phyloP scores from a whole-genome alignment of 1,140 invertebrate species.

The Cotesia glomerata region DNA sequence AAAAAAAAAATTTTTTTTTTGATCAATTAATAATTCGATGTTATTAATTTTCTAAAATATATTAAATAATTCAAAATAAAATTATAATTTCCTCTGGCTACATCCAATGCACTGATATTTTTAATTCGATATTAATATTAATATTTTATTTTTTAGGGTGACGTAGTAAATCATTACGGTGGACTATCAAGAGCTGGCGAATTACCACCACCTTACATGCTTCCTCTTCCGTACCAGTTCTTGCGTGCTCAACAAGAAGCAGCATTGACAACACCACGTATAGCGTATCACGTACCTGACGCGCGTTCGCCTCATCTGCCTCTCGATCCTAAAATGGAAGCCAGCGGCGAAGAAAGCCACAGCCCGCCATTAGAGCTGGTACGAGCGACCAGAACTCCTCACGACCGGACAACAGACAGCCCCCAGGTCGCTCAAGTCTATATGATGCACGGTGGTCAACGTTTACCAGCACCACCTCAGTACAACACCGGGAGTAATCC shows the following conservation, averaged over 20 bases:
- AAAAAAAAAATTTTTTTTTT: too few species aligned
- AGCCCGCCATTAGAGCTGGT: conserved; percentile 77
- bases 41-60: too few species aligned
- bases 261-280: conserved; percentile 63
- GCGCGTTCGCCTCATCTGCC: conserved; percentile 56
- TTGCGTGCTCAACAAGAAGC: conserved; percentile 70
- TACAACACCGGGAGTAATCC: conserved; percentile 48
- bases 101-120: too few species aligned
- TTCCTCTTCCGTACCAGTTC: conserved; percentile 76
- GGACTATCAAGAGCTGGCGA: conserved; percentile 49
- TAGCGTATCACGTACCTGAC: conserved; percentile 58
- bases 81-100: too few species aligned
- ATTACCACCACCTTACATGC: conserved; percentile 66
- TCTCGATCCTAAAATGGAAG: conserved; percentile 63
- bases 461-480: conserved; percentile 59
- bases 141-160: conserved; percentile 65
- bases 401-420: conserved; percentile 79
- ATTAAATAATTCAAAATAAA: too few species aligned
- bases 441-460: conserved; percentile 60
- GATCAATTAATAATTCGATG: too few species aligned
- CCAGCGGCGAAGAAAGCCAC: conserved; percentile 69
- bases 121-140: neutral
- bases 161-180: conserved; percentile 62
- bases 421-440: conserved; percentile 77
- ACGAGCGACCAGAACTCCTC: conserved; percentile 69